Evolutionary conservation across 2,797 vertebrate species (phyloP), one percentile per base, ranked within the genome.

Genomic region (Glyptemys insculpta): DNA sequence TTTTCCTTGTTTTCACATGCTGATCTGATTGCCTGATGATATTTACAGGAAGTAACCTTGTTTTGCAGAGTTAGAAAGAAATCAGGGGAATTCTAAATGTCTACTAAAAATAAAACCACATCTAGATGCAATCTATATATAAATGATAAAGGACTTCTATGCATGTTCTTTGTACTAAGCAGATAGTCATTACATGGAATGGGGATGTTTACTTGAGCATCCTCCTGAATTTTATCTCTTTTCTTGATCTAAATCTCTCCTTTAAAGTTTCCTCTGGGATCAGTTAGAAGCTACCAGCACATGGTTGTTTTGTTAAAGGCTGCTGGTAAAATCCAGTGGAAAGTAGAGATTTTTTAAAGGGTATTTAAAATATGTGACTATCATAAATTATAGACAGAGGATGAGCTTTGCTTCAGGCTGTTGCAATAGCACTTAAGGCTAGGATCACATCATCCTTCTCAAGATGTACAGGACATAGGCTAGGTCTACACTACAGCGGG

Each of bases 221-320:
- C 86, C 85, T 53, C 89, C 68, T 86, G 68, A 81, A 91, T 95
- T 96, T 96, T 93, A 56, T 92, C 81, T 96, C 86, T 90, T 94
- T 76, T 88, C 54, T 93, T 86, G n/a, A 81, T 94, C 84, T 93
- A 86, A 89, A 49, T 83, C 92, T 54, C 53, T 94, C 34, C 68
- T 95, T 83, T 90, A 95, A 95, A 34, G 29, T 81, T 92, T 95
- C 85, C 52, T 54, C 1, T 8, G 87, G 87, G 88, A 83, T 72
- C n/a, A 8, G 7, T 41, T 92, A 81, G 27, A 88, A 91, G 6
- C 3, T 78, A 81, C 25, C 10, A 12, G 12, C 56, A 88, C 41
- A 54, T 31, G 81, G 37, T 54, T 94, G n/a, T 88, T 95, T 93
- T 83, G 3, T 85, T 92, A 92, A 92, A 95, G 54, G 53, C 3